Evolutionary conservation across 1,140 invertebrate genomes (phyloP).

Genomic region (Drosophila eugracilis): DNA sequence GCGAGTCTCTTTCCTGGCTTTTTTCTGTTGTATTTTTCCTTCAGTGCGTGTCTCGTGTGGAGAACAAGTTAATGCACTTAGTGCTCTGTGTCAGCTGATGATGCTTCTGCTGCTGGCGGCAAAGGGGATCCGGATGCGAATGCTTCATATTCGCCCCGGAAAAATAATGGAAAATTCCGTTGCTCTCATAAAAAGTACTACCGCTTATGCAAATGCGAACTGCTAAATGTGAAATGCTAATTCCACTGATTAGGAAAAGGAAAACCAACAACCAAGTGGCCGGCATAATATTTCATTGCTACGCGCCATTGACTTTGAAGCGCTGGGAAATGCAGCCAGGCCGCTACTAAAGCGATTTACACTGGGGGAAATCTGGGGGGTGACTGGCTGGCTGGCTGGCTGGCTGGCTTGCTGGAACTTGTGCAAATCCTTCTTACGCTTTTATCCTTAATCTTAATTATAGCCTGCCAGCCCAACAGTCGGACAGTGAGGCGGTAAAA

Average conservation of each 20-base stretch:
- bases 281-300: constrained; percentile 75
- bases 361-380: constrained; percentile 20
- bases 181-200: constrained; percentile 30
- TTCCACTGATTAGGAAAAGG: constrained; percentile 72
- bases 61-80: constrained; percentile 84
- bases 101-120: constrained; percentile 20
- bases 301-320: constrained; percentile 79
- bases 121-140: constrained; percentile 52
- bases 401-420: constrained; percentile 40
- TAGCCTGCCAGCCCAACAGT: constrained; percentile 66
- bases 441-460: constrained; percentile 85
- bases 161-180: constrained; percentile 24
- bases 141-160: constrained; percentile 59
- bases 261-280: constrained; percentile 27
- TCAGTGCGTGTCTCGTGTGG: constrained; percentile 50
- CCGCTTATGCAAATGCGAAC: constrained; percentile 71
- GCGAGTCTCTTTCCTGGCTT: constrained; percentile 4
- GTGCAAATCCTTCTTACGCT: constrained; percentile 83
- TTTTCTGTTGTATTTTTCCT: background rate
- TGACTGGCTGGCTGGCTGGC: no score
- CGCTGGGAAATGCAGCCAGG: constrained; percentile 27
- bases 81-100: constrained; percentile 59
- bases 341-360: constrained; percentile 76
- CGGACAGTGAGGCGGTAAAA: constrained; percentile 41
- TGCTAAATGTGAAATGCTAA: constrained; percentile 70